phyloP scores from a whole-genome alignment of 53 echinoderm and acorn worm genomes.

The Astropecten irregularis region DNA sequence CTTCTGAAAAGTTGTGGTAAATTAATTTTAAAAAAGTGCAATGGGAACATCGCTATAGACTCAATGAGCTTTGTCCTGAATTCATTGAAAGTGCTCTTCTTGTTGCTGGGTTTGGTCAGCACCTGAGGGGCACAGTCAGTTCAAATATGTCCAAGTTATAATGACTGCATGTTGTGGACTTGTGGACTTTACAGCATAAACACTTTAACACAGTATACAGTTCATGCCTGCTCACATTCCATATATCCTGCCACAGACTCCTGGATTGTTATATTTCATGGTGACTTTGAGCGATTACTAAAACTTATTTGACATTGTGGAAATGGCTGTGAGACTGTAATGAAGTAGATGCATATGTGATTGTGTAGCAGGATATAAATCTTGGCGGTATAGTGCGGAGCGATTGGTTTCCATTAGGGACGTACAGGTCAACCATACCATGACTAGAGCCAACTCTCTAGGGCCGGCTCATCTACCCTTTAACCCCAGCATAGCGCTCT shows the following conservation, averaged over 20 bases:
- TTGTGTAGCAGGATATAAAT: conserved; percentile 18
- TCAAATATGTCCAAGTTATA: no score
- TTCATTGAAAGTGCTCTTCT: no score
- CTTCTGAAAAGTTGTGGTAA: no score
- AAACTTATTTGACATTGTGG: conserved; percentile 3
- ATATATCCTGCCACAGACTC: background rate
- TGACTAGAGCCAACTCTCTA: conserved; percentile 27
- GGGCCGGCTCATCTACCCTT: conserved; percentile 10
- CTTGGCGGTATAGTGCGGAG: conserved; percentile 4
- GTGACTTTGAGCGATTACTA: conserved; percentile 4
- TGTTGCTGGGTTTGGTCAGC: no score
- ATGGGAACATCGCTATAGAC: no score
- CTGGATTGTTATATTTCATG: conserved; percentile 14
- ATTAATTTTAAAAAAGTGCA: no score
- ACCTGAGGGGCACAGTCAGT: no score
- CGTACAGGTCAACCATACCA: conserved; percentile 20
- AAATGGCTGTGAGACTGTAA: conserved; percentile 3
- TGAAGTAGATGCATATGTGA: conserved; percentile 16
- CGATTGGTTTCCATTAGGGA: conserved; percentile 22
- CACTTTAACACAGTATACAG: no score
- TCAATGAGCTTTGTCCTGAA: no score
- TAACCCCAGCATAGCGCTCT: conserved; percentile 32
- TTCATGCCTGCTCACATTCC: no score
- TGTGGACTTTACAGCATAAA: no score
- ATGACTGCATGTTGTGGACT: no score